Conservation (phyloP, 2,797 vertebrate species). For the Enteromius viviparus region DNA sequence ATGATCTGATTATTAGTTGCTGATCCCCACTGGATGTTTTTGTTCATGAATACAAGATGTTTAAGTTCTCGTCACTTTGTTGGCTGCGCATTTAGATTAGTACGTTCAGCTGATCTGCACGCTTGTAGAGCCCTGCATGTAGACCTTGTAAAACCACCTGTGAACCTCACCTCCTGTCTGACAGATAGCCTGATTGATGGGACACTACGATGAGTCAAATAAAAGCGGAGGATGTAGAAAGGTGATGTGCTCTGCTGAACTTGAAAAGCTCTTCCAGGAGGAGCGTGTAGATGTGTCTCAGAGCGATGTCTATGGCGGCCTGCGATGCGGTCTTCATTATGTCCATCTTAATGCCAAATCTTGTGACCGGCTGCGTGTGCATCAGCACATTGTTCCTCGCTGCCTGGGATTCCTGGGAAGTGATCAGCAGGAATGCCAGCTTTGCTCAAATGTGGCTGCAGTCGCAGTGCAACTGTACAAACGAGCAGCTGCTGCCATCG, state of each 20-base stretch:
- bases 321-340: not conserved
- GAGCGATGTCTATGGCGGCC: not conserved
- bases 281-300: not conserved
- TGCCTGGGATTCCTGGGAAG: constrained; percentile 7
- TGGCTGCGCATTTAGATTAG: not conserved
- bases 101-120: not conserved
- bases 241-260: not conserved
- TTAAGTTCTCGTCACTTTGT: not conserved
- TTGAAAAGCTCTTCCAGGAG: not conserved
- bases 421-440: not conserved
- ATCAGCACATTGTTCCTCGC: not conserved
- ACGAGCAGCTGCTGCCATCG: not conserved
- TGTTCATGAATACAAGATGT: not conserved
- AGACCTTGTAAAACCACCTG: not conserved
- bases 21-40: not conserved
- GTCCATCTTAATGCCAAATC: not conserved
- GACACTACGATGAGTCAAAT: not conserved
- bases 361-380: not conserved
- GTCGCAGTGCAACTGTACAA: not conserved
- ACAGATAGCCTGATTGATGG: not conserved
- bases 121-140: not conserved
- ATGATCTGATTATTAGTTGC: not conserved
- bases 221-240: not conserved
- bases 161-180: not conserved
- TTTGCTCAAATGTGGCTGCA: not conserved